Evolutionary conservation across 2,797 vertebrate genomes (phyloP).

Genomic region (Meriones psammophilus): DNA sequence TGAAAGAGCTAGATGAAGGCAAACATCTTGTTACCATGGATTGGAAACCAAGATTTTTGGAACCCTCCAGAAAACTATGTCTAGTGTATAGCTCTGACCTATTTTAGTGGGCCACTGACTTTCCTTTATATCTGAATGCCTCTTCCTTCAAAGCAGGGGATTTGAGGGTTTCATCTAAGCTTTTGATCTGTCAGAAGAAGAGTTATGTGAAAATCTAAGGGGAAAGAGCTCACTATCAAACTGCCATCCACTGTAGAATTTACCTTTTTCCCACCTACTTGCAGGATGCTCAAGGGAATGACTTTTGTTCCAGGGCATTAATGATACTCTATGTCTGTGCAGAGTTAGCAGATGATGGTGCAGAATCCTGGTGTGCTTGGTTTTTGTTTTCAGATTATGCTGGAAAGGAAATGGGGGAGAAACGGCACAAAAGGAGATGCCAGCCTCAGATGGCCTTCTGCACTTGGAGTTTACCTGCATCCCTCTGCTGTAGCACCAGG

Average conservation of each 20-base stretch:
- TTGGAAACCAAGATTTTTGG: not conserved
- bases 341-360: too few relatives aligned
- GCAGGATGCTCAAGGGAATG: not conserved
- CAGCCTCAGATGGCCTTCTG: not conserved
- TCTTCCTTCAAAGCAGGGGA: not conserved
- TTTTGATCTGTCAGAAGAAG: not conserved
- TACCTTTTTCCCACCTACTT: not conserved
- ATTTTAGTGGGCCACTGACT: not conserved
- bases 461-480: not conserved
- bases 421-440: not conserved
- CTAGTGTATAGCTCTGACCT: not conserved
- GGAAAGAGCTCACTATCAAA: not conserved
- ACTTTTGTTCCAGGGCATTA: not conserved
- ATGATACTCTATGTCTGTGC: not conserved
- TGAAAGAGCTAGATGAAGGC: not conserved
- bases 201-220: not conserved
- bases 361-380: not conserved
- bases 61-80: not conserved
- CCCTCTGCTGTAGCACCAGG: not conserved
- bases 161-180: not conserved
- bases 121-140: constrained; percentile 2
- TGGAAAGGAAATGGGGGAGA: not conserved
- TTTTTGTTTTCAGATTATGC: not conserved
- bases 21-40: not conserved
- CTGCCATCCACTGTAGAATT: not conserved